Base-by-base conservation (phyloP, 37 sponge, comb jelly and placozoan genomes). In the Cladorhizidae sp. region DNA sequence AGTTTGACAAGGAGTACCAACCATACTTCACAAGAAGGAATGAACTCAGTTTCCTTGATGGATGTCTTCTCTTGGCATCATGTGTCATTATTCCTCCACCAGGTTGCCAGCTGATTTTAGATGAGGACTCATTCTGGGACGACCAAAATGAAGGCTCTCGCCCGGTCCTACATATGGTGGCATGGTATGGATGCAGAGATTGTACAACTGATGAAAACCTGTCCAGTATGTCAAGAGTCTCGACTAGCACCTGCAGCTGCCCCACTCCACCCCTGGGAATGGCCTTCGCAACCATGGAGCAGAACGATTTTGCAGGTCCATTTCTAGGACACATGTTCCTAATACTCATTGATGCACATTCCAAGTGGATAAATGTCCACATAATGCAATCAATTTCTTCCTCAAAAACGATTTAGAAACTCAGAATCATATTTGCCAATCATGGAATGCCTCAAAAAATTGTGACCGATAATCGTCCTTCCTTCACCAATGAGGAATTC, bases 211-310 rank as follows among this genome's bases (percentile, higher is more conserved):
- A 76, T 51, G 26, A 73, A 72, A 51, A 20, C 28, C 8, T 86
- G 80, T 50, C 33, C 35, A 22, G 43, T 74, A 2, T 87, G 87
- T 26, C 76, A 72, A 54, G 5, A 61, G 28, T 26, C 40, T 9
- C 0, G 61, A 40, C 32, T 20, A 65, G 28, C 75, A 40, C 80
- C 75, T n/a, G 41, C 75, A 9, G 52, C 43, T 17, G 78, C 64
- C 5, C 89, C 83, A 29, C 64, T 83, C 22, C 80, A 83, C 55
- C 74, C 80, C 1, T 83, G 84, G 80, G 80, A 51, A 63, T 83
- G 80, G 84, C 89, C 84, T n/a, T 49, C 45, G 15, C 31, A 83
- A 31, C 84, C 80, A 57, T 89, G 88, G 82, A 49, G 59, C n/a
- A 87, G 64, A 6, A 79, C 1, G 80, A 86, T 38, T 87, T 65